A percentile compares a stretch with the other conserved stretches of the same genome.
These are phyloP conservation scores for Dryomyza anilis DNA, from an alignment of 2,888 invertebrate species.

Conservation along the genomic window DNA sequence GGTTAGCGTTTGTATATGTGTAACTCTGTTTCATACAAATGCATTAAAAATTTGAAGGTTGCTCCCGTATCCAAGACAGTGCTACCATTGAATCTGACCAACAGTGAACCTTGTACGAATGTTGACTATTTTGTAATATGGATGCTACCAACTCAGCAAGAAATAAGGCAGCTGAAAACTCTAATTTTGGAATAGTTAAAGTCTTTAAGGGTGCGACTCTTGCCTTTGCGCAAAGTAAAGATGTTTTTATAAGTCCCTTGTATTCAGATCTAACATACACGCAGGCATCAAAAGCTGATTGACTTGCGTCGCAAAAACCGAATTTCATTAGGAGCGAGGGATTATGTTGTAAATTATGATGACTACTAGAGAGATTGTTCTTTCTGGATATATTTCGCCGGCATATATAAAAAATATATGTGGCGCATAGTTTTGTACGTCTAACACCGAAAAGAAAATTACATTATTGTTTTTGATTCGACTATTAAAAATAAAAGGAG, in stretches of 20 bases:
- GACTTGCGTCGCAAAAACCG: conserved; percentile 25
- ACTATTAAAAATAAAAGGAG: too few relatives aligned
- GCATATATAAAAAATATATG: too few relatives aligned
- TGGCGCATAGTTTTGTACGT: too few relatives aligned
- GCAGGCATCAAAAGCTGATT: conserved; percentile 15
- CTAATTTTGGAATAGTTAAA: conserved; percentile 13
- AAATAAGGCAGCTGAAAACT: conserved; percentile 10
- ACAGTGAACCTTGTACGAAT: conserved; percentile 17
- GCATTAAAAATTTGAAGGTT: conserved; percentile 28
- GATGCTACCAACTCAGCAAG: conserved; percentile 12
- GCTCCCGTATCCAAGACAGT: conserved; percentile 26
- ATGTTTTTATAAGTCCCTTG: background rate
- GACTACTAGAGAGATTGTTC: too few relatives aligned
- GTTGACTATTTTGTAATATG: background rate
- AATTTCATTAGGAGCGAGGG: too few relatives aligned
- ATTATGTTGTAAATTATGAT: too few relatives aligned
- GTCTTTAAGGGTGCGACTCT: conserved; percentile 26
- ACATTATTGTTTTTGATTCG: too few relatives aligned
- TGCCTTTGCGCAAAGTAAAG: conserved; percentile 26
- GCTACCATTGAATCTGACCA: conserved; percentile 30
- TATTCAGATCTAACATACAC: conserved; percentile 24
- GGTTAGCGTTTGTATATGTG: background rate
- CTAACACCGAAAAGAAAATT: too few relatives aligned
- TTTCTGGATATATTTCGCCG: too few relatives aligned
- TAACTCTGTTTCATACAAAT: background rate